phyloP scores from a whole-genome alignment of 2,888 invertebrate species.

The Leuctra nigra region DNA sequence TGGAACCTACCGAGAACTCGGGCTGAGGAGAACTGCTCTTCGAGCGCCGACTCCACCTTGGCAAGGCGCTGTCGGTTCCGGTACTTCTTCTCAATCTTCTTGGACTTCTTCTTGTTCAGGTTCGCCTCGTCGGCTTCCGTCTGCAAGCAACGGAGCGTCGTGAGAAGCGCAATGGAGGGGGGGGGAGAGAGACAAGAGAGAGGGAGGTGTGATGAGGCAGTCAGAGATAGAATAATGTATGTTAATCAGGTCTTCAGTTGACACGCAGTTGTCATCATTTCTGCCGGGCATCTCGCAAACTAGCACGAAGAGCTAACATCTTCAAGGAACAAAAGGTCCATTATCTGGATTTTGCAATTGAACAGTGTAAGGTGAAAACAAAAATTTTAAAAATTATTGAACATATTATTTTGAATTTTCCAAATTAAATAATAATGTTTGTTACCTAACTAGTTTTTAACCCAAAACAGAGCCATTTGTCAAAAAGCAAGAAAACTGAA shows the following conservation, averaged over 20 bases:
- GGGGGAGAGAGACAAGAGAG: neutral
- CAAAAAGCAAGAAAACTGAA: too few relatives aligned
- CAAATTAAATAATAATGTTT: too few relatives aligned
- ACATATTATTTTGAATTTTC: too few relatives aligned
- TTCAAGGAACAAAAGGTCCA: too few relatives aligned
- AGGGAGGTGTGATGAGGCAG: neutral
- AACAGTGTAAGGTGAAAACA: too few relatives aligned
- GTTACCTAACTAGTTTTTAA: too few relatives aligned
- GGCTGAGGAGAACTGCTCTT: slow-evolving; percentile 96
- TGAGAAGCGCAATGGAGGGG: neutral
- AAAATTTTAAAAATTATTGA: too few relatives aligned
- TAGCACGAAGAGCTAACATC: neutral
- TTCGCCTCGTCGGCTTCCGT: slow-evolving; percentile 92
- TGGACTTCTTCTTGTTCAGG: slow-evolving; percentile 89
- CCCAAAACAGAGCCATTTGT: too few relatives aligned
- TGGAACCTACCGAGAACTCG: slow-evolving; percentile 75
- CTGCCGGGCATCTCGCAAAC: neutral
- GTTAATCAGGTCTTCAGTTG: slow-evolving; percentile 26
- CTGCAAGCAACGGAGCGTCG: slow-evolving; percentile 41
- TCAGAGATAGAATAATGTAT: slow-evolving; percentile 14
- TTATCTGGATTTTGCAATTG: too few relatives aligned
- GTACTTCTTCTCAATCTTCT: slow-evolving; percentile 89
- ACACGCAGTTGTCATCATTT: slow-evolving; percentile 24
- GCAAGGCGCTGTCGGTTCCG: slow-evolving; percentile 84
- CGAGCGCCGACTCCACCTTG: slow-evolving; percentile 88